Evolutionary conservation across 30 jellyfish, hydroid and myxozoan species (phyloP), one percentile per base, ranked within the genome.

Genomic region (Turritopsis rubra): DNA sequence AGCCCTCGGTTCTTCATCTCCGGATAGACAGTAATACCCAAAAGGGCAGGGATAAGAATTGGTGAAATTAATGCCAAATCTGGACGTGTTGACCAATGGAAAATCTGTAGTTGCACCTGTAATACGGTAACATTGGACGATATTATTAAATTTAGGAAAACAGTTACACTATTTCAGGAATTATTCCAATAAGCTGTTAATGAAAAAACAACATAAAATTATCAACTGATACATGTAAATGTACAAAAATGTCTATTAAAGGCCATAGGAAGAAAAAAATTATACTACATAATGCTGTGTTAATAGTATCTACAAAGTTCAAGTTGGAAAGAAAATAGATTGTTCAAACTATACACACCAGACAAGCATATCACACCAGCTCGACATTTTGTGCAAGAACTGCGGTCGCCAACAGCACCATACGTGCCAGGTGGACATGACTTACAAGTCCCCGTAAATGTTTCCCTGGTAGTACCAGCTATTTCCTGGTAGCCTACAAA

Each of bases 41-140:
- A 88, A 85, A 16, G 98, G 98, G 68, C 98, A 92, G 18, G 95
- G 98, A 85, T 87, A 92, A 0, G 98, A 86, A 79, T 87, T 91
- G 29, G 97, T 91, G 27, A 52, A 72, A 81, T 87, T 87, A 53
- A 91, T 54, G 19, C 97, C 97, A 81, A 75, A 93, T 31, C 68
- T 84, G 22, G 97, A 86, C 41, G 81, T 87, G 66, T 91, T 91
- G 5, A 81, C 91, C 60, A 84, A 91, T 0, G 97, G 97, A 9
- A 29, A 16, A 86, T 91, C 97, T 18, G 97, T 75, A 21, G 97
- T 92, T 65, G 96, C 95, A 81, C 96, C 96, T 92, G 24, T 29
- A 53, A 26, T n/a, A n/a, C n/a, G n/a, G n/a, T n/a, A n/a, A n/a
- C n/a, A n/a, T 21, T 20, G 13, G 30, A 72, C 17, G 19, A 18